Base-by-base conservation (phyloP, 2,113 vertebrate species). In the Protobothrops flavoviridis region DNA sequence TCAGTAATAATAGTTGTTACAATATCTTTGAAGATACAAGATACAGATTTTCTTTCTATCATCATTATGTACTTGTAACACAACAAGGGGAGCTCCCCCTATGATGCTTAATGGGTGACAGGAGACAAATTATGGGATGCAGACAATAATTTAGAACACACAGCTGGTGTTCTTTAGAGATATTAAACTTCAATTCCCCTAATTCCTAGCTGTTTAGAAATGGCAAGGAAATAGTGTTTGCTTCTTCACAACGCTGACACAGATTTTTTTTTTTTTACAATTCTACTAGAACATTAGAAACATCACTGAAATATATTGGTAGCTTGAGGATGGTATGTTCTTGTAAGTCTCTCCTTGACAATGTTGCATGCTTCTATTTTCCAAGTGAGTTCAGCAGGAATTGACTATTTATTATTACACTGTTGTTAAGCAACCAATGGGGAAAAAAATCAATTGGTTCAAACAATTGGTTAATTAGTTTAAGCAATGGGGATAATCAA, bases 401-500 rank as follows among this genome's bases (percentile, higher is more conserved):
- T 88, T 92, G 48, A 88, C 88, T 20, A 74, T 33, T 69, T 88
- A 55, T 88, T 88, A 88, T 74, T 88, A 55, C 48, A 33, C 50
- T 92, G 89, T 57, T 29, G 81, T 61, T 69, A 94, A 3, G 1
- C 0, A 33, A 93, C 94, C 92, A 52, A 92, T 26, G 96, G 13
- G 13, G 94, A 64, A 94, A 55, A 74, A 26, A 13, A 50, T 50
- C 48, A 50, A 9, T 50, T 50, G 48, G 48, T 50, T 50, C 48
- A 50, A 50, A 88, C 45, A 74, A 74, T 85, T 61, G 90, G 50
- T 55, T 88, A 53, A 57, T 93, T 95, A 94, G 91, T 90, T 26
- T 57, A 91, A 89, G 87, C n/a, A 5, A 53, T 94, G 50, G 3
- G 59, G 13, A 74, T 91, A 93, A 96, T 92, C 87, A 3, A 90